Base-by-base conservation (phyloP, 2,113 vertebrate species). In the Galeopterus variegatus region DNA sequence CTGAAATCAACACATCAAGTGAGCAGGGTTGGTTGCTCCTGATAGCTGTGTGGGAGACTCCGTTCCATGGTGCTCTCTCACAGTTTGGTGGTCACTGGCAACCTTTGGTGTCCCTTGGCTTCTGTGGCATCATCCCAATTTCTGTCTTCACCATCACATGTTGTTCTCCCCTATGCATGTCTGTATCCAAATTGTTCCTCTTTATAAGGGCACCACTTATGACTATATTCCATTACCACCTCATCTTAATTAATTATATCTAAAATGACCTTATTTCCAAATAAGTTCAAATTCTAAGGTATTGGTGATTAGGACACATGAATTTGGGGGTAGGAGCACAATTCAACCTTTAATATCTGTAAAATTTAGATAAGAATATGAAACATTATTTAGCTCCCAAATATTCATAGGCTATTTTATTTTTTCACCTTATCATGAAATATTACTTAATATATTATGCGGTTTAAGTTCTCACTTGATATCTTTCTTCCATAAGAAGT, bases 351-450 rank as follows among this genome's bases (percentile, higher is more conserved):
- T 77, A 50, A 41, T 75, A 72, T 18, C 45, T 50, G 21, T 33
- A 83, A 89, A 92, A 79, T 41, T 75, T 19, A 70, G 28, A 50
- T 24, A 90, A 76, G n/a, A 11, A 56, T 50, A 73, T 69, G 10
- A 90, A 82, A 36, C 15, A 58, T 50, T 76, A 70, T 48, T 81
- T 75, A 92, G 33, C 26, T 75, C 17, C 54, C 36, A 67, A 79
- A 26, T 54, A 36, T 48, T 72, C 23, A 50, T 13, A 65, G 79
- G 65, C 11, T 84, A 69, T n/a, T 79, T 23, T 83, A 50, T 15
- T 90, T 88, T 82, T 84, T 91, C 52, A 60, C 3, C 69, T 86
- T 33, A 62, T 64, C 60, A 64, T 70, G 28, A 96, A 90, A 88
- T 89, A 33, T 50, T 56, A n/a, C 76, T 94, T 94, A 75, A 76